Percentiles rank a stretch among this genome's conserved stretches.
phyloP scores from a whole-genome alignment of 2,797 vertebrate species.

The Tachyglossus aculeatus region DNA sequence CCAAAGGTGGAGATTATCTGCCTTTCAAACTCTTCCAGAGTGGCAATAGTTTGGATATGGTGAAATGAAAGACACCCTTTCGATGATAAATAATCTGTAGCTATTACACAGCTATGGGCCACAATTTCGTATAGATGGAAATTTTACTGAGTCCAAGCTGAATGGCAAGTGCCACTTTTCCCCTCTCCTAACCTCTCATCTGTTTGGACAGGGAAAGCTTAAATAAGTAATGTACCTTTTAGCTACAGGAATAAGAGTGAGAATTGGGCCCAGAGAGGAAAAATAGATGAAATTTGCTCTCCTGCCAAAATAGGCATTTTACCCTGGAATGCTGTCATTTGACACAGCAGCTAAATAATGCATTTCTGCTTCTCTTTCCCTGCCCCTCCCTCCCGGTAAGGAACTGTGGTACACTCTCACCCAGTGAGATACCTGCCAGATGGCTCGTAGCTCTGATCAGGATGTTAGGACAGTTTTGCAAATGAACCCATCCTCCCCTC shows the following conservation, averaged over 20 bases:
- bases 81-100: not conserved
- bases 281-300: slow-evolving; percentile 21
- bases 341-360: not conserved
- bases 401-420: not conserved
- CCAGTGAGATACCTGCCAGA: not conserved
- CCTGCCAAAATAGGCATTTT: slow-evolving; percentile 40
- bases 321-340: slow-evolving; percentile 31
- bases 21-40: slow-evolving; percentile 23
- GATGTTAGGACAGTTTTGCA: too few relatives aligned
- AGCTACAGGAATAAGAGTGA: slow-evolving; percentile 38
- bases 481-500: too few relatives aligned
- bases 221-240: slow-evolving; percentile 25
- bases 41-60: not conserved
- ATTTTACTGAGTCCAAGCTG: not conserved
- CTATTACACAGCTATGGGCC: slow-evolving; percentile 8
- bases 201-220: slow-evolving; percentile 22
- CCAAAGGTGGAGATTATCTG: slow-evolving; percentile 8
- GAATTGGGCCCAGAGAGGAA: too few relatives aligned
- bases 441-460: not conserved
- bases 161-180: slow-evolving; percentile 10
- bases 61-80: not conserved
- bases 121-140: not conserved
- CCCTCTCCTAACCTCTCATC: not conserved
- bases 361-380: not conserved
- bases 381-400: too few relatives aligned